Evolutionary conservation across 2,113 vertebrate species (phyloP).

Genomic region (Neolamprologus sp.): DNA sequence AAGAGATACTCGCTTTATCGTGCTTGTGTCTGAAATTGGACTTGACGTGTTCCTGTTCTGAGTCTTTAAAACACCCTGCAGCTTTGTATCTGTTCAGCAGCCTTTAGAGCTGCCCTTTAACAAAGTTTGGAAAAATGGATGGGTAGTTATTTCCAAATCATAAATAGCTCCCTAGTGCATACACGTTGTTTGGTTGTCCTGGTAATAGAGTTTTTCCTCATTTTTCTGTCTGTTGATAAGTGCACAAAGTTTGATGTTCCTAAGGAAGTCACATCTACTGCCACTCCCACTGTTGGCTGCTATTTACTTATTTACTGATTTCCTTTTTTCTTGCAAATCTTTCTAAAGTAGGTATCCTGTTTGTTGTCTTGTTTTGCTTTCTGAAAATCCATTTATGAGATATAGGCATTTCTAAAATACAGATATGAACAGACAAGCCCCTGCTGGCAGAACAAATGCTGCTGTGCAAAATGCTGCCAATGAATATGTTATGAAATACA

Average conservation of each 20-base stretch:
- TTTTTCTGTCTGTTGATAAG: neutral
- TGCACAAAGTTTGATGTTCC: neutral
- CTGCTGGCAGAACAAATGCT: neutral
- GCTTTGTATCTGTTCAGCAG: neutral
- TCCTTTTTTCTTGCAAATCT: neutral
- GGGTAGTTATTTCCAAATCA: neutral
- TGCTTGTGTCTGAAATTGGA: conserved; percentile 12
- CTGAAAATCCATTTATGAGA: neutral
- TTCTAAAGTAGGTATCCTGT: neutral
- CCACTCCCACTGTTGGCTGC: neutral
- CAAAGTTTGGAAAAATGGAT: neutral
- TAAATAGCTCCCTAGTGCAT: neutral
- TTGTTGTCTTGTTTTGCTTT: neutral
- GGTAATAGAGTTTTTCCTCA: neutral
- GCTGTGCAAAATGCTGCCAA: neutral
- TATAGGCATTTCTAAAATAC: neutral
- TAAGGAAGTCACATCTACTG: neutral
- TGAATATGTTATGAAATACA: neutral
- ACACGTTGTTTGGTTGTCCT: conserved; percentile 3
- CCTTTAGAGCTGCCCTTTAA: neutral
- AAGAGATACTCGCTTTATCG: conserved; percentile 10
- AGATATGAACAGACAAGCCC: neutral
- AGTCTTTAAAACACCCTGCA: neutral
- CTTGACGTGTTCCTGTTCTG: conserved; percentile 6
- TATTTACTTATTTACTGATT: neutral